A percentile compares a stretch with the other conserved stretches of the same genome.
phyloP scores from a whole-genome alignment of 2,113 vertebrate genomes.

The Gavialis gangeticus region DNA sequence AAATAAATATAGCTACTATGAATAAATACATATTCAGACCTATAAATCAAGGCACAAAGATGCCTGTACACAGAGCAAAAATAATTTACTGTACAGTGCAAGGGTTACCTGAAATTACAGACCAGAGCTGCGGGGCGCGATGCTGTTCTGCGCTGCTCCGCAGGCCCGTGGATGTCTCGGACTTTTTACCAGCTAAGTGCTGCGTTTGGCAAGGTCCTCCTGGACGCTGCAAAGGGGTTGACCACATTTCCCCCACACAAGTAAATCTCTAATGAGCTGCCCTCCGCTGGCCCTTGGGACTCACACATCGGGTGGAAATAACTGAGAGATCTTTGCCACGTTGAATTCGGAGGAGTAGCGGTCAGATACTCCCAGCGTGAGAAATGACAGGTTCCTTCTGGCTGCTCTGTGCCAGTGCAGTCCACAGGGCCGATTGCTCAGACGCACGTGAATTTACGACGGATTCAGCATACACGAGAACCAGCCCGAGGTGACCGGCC shows the following conservation, averaged over 20 bases:
- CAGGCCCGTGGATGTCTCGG: not conserved
- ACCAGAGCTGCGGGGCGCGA: not conserved
- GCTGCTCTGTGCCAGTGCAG: not conserved
- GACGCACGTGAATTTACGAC: conserved; percentile 43
- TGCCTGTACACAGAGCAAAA: not conserved
- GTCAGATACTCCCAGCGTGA: not conserved
- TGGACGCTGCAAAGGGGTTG: not conserved
- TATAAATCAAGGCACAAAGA: not conserved
- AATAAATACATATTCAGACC: not conserved
- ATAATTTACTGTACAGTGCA: not conserved
- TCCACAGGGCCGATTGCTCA: conserved; percentile 53
- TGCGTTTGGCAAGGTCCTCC: not conserved
- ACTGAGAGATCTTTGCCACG: too few relatives aligned
- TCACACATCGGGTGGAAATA: not conserved
- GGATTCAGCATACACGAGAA: conserved; percentile 40
- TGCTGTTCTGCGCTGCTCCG: not conserved
- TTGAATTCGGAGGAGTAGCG: not conserved
- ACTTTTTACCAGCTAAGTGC: not conserved
- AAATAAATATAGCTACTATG: not conserved
- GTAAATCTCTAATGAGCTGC: not conserved
- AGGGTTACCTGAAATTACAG: not conserved
- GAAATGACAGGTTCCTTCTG: not conserved
- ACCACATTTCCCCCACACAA: not conserved
- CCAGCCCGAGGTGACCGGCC: conserved; percentile 37
- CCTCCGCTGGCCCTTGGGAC: not conserved